Evolutionary conservation across 2,888 invertebrate species (phyloP).

Genomic region (Lydus trimaculatus): DNA sequence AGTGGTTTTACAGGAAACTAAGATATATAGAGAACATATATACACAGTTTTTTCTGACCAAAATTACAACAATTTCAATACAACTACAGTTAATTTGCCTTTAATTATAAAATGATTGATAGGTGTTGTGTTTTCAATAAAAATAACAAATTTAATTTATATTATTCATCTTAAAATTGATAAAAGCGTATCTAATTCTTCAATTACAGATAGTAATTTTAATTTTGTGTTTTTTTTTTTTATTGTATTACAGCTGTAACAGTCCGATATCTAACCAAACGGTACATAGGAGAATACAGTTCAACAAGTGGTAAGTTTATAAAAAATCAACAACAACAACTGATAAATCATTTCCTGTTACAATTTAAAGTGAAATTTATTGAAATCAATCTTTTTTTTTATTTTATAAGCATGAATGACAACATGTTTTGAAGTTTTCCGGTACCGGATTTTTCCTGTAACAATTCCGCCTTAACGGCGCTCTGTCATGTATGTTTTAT

Average conservation of each 20-base stretch:
- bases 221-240: slow-evolving; percentile 61
- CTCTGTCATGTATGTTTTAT: neutral
- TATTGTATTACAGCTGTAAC: slow-evolving; percentile 83
- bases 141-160: neutral
- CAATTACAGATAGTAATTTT: slow-evolving; percentile 5
- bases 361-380: neutral
- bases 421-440: neutral
- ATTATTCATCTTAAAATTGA: neutral
- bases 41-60: too few relatives aligned
- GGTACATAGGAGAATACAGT: slow-evolving; percentile 83
- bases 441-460: slow-evolving; percentile 14
- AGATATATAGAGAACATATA: too few relatives aligned
- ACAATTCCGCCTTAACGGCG: slow-evolving; percentile 8
- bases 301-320: slow-evolving; percentile 76
- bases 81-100: too few relatives aligned
- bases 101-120: too few relatives aligned
- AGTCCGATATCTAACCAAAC: slow-evolving; percentile 79
- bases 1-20: neutral
- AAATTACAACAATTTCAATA: too few relatives aligned
- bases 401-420: neutral
- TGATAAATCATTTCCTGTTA: neutral
- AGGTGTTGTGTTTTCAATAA: neutral
- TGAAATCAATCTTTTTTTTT: neutral
- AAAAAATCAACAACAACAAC: neutral
- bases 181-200: neutral